phyloP scores from a whole-genome alignment of 2,888 invertebrate species.

The Oeneis ivallda region DNA sequence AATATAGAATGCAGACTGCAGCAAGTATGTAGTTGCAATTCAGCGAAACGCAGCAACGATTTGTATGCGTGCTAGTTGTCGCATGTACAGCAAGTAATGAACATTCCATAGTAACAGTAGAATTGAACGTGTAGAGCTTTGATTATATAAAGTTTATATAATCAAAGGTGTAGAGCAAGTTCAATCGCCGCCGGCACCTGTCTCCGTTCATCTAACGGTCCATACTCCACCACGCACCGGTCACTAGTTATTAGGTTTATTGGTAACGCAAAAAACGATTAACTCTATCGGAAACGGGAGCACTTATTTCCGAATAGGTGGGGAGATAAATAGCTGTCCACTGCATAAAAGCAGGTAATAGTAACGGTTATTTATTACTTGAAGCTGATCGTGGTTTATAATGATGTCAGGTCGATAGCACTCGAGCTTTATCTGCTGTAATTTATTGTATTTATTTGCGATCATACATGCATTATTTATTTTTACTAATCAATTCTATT shows the following conservation, averaged over 20 bases:
- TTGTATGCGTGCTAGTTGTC: constrained; percentile 38
- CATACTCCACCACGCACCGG: constrained; percentile 31
- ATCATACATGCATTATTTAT: neutral
- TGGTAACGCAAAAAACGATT: constrained; percentile 38
- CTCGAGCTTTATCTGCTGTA: neutral
- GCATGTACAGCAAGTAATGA: constrained; percentile 31
- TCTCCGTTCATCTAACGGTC: constrained; percentile 66
- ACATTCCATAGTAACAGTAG: constrained; percentile 43
- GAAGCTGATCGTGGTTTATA: neutral
- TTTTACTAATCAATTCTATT: neutral
- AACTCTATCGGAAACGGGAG: constrained; percentile 26
- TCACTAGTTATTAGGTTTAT: constrained; percentile 39
- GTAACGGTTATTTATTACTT: constrained; percentile 21
- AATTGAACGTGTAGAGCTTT: constrained; percentile 44
- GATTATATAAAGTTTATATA: no score
- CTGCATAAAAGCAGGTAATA: neutral
- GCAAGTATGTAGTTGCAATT: constrained; percentile 24
- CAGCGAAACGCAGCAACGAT: constrained; percentile 32
- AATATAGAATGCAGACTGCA: constrained; percentile 15
- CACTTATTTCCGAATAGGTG: constrained; percentile 8
- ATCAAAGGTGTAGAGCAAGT: constrained; percentile 44
- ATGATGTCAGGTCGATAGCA: constrained; percentile 9
- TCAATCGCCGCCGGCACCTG: constrained; percentile 41
- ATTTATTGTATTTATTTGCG: constrained; percentile 13
- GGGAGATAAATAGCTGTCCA: neutral